Base-by-base conservation (phyloP, 2,888 invertebrate species). In the Xanthia icteritia region DNA sequence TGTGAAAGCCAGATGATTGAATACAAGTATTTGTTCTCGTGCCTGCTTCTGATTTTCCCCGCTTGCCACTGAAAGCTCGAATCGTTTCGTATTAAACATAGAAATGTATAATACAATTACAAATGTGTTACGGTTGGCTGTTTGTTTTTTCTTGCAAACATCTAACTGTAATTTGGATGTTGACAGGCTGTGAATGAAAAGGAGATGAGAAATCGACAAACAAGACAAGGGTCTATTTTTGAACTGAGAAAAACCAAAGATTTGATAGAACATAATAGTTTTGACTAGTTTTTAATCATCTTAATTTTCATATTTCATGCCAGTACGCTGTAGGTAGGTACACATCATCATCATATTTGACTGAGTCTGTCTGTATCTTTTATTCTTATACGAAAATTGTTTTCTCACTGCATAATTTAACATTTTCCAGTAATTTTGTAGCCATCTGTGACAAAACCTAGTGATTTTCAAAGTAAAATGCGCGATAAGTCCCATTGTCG, bases 21-120 rank as follows among this genome's bases (percentile, higher is more conserved):
- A 96, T 96, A 96, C 94, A 93, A 94, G 95, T 96, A 96, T 96
- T 96, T 96, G 96, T 96, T 96, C 95, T 92, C 94, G 93, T 91
- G 94, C 94, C 95, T 95, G 96, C 94, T 93, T 91, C 94, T 95
- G 96, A 96, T 96, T 96, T 95, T 92, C 93, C 90, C 89, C 93
- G 93, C 92, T 95, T 95, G 93, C 92, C 89, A 91, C 93, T 94
- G 94, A 95, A 95, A 95, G 94, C 94, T 92, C 87, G 85, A 92
- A 94, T 94, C 93, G 93, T 91, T 92, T 91, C 91, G 91, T 92
- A 93, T 93, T 94, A 93, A 93, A 92, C 91, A 89, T 90, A 90
- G 90, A 87, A 85, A 88, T 86, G 90, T 91, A 91, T 90, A 89
- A 91, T 91, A 92, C 92, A 92, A 93, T 93, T 92, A 93, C 91